Evolutionary conservation across 1,140 invertebrate species (phyloP).

Genomic region (Lithobius niger): DNA sequence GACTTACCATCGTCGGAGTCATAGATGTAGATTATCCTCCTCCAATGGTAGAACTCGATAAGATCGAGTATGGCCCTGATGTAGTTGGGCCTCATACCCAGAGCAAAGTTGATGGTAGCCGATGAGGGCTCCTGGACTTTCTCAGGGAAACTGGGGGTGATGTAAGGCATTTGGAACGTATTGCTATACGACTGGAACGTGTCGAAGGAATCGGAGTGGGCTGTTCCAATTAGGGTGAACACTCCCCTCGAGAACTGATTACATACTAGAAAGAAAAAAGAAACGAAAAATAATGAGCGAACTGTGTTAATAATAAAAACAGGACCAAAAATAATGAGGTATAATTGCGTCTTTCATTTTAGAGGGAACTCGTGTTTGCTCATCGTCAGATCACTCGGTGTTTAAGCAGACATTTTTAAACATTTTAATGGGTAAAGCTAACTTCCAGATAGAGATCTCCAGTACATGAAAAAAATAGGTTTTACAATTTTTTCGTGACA

Average conservation of each 20-base stretch:
- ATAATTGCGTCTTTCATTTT: conserved; percentile 1
- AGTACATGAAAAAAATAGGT: too few relatives aligned
- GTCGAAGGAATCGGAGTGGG: conserved; percentile 82
- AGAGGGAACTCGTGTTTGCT: too few relatives aligned
- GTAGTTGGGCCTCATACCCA: conserved; percentile 88
- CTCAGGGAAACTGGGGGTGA: conserved; percentile 84
- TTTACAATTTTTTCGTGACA: too few relatives aligned
- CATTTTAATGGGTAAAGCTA: too few relatives aligned
- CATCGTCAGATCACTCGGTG: too few relatives aligned
- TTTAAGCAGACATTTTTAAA: too few relatives aligned
- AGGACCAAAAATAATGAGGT: too few relatives aligned
- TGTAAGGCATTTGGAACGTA: conserved; percentile 90
- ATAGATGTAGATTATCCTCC: conserved; percentile 84
- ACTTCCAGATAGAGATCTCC: too few relatives aligned
- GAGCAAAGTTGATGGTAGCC: conserved; percentile 69
- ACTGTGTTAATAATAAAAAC: not conserved
- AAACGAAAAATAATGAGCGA: conserved; percentile 14
- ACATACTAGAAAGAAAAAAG: conserved; percentile 58
- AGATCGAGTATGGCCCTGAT: conserved; percentile 86
- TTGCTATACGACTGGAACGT: conserved; percentile 89
- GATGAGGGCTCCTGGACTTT: conserved; percentile 73
- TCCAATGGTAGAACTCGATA: conserved; percentile 80
- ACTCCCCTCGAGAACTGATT: conserved; percentile 79
- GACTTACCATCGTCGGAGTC: conserved; percentile 87
- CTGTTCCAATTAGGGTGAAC: conserved; percentile 76